Evolutionary conservation across 2,888 invertebrate species (phyloP), one percentile per base, ranked within the genome.

Genomic region (Ochlodes sylvanus): DNA sequence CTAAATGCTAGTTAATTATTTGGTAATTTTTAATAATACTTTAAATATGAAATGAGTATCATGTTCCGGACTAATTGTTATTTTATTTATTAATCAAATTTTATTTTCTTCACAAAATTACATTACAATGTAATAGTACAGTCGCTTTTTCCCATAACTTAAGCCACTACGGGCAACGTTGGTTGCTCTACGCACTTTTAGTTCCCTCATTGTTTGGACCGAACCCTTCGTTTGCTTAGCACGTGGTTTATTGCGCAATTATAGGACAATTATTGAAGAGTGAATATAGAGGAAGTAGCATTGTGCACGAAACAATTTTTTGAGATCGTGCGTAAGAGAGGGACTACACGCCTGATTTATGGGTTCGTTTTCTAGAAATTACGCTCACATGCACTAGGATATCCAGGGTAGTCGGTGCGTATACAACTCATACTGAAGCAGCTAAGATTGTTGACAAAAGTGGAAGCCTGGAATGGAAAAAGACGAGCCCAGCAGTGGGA

Each of bases 201-300:
- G 76, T 75, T 73, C 77, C 79, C 81, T 81, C 73, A 86, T 89
- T 88, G 89, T 90, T 80, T 79, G 77, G 70, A 64, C 72, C 74
- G 80, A 84, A 85, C 90, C 90, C 90, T 89, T 87, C 84, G 82
- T 68, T 62, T 62, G 82, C 74, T 73, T 77, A 90, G 88, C 92
- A 91, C 91, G 90, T 90, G 92, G 88, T 88, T 86, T 87, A 91
- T 90, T 90, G 90, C 86, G 77, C 87, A 90, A 87, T 91, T 87
- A 89, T 85, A 86, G 81, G 78, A 85, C 89, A 89, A 91, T 89
- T 87, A 89, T 81, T 78, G 77, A 74, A 74, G 82, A 82, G 81
- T 79, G 79, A 79, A 76, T 74, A 75, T 74, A 79, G 73, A 87
- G 86, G 87, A 90, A 88, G 85, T 84, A 62, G 75, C 71, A 79